Conservation (phyloP, 2,888 invertebrate genomes). For the Lampropteryx suffumata region DNA sequence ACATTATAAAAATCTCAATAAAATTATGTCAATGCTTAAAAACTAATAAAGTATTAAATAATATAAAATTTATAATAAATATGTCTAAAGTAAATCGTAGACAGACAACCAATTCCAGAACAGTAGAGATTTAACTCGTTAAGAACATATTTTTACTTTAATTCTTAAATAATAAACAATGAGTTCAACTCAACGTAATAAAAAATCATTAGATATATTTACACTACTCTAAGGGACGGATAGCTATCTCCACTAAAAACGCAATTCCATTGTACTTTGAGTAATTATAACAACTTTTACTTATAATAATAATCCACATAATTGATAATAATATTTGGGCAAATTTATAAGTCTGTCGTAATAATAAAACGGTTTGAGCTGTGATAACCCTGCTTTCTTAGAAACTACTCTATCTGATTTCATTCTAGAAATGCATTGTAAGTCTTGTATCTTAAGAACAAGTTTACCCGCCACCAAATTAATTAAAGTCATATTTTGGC, state of each 20-base stretch:
- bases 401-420: background rate
- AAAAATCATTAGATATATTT: slow-evolving; percentile 11
- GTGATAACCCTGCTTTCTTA: slow-evolving; percentile 4
- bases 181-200: slow-evolving; percentile 16
- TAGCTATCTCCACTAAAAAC: slow-evolving; percentile 19
- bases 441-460: slow-evolving; percentile 21
- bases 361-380: slow-evolving; percentile 22
- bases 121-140: background rate
- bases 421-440: slow-evolving; percentile 14
- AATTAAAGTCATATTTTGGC: slow-evolving; percentile 12
- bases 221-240: slow-evolving; percentile 36
- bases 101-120: background rate
- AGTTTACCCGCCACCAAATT: slow-evolving; percentile 20
- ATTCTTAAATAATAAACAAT: background rate
- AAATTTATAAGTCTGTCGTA: background rate
- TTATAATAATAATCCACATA: background rate
- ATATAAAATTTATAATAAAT: background rate
- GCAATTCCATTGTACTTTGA: slow-evolving; percentile 60
- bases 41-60: slow-evolving; percentile 21
- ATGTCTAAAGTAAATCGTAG: no score
- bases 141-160: background rate
- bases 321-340: no score
- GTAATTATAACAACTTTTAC: slow-evolving; percentile 32
- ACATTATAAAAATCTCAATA: slow-evolving; percentile 53
- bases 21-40: slow-evolving; percentile 48